phyloP scores from a whole-genome alignment of 2,888 invertebrate genomes.

The Schizotus pectinicornis region DNA sequence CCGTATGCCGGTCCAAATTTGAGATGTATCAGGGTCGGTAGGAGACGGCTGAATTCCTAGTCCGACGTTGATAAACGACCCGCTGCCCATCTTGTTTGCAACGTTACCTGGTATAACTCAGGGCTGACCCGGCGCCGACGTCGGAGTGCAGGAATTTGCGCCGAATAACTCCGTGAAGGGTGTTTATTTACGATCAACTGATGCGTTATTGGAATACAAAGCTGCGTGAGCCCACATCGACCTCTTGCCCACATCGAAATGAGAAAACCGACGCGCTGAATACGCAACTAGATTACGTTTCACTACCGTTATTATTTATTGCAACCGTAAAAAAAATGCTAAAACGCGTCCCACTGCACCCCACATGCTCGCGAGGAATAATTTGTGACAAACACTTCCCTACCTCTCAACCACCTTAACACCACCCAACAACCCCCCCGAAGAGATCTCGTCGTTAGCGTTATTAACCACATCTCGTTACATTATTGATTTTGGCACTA shows the following conservation, averaged over 20 bases:
- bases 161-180: constrained; percentile 45
- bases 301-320: constrained; percentile 13
- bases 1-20: constrained; percentile 36
- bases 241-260: constrained; percentile 23
- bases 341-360: background rate
- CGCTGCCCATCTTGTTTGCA: constrained; percentile 42
- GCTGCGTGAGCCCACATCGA: constrained; percentile 34
- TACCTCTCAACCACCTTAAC: too few relatives aligned
- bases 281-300: constrained; percentile 23
- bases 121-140: constrained; percentile 34
- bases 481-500: too few relatives aligned
- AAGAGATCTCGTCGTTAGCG: too few relatives aligned
- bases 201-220: constrained; percentile 48
- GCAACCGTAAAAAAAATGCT: background rate
- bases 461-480: too few relatives aligned
- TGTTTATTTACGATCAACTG: constrained; percentile 48
- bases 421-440: too few relatives aligned
- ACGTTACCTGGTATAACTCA: constrained; percentile 38
- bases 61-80: constrained; percentile 41
- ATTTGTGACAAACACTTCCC: background rate
- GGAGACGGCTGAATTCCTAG: constrained; percentile 36
- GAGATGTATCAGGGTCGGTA: constrained; percentile 38
- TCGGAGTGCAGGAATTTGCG: constrained; percentile 35
- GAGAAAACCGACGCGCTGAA: constrained; percentile 17
- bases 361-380: background rate